A percentile compares a stretch with the other conserved stretches of the same genome.
These are phyloP conservation scores for Eretmochelys imbricata DNA, from an alignment of 2,113 vertebrate genomes.

Conservation along the genomic window DNA sequence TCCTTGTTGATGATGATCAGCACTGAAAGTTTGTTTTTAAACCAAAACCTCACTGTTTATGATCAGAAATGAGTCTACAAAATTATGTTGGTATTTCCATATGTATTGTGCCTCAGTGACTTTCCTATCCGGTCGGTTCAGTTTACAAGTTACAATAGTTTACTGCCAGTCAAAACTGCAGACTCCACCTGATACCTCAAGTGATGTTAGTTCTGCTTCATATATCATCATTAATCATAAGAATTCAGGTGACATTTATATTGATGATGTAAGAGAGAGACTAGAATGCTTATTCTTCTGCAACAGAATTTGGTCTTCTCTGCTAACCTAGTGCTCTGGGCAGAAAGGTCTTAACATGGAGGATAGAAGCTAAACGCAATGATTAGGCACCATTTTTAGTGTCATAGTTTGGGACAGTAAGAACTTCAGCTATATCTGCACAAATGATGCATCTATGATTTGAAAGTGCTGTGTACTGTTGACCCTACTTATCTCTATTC, in stretches of 20 bases:
- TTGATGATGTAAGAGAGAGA: background rate
- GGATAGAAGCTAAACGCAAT: background rate
- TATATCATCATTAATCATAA: background rate
- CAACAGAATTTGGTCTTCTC: background rate
- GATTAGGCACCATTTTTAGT: background rate
- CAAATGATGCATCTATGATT: background rate
- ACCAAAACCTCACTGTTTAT: background rate
- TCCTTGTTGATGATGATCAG: background rate
- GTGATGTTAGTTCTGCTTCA: background rate
- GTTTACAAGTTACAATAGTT: background rate
- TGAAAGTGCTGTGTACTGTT: background rate
- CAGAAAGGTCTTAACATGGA: background rate
- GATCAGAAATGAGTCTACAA: background rate
- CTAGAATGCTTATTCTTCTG: background rate
- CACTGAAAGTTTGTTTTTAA: background rate
- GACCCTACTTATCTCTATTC: background rate
- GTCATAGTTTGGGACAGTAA: background rate
- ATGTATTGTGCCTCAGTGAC: background rate
- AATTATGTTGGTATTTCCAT: background rate
- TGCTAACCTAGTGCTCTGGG: background rate
- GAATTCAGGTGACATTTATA: background rate
- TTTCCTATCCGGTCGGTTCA: background rate
- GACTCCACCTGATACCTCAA: background rate
- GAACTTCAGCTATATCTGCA: background rate
- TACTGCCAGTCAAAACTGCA: background rate